phyloP scores from a whole-genome alignment of 2,888 invertebrate genomes.

The Eurois occulta region DNA sequence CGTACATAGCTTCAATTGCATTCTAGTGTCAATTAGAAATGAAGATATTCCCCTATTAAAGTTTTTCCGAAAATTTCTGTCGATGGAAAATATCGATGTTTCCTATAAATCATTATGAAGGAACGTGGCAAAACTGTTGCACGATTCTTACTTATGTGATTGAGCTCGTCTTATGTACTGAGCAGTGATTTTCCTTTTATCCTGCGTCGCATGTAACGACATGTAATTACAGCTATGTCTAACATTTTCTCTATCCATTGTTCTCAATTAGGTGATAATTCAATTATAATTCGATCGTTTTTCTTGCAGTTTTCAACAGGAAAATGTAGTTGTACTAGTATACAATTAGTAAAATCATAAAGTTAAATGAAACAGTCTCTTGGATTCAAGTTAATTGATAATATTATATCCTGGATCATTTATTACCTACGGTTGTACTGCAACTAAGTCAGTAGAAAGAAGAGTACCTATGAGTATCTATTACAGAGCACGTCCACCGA shows the following conservation, averaged over 20 bases:
- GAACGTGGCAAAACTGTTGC: constrained; percentile 44
- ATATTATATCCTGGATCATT: neutral
- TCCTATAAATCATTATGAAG: constrained; percentile 33
- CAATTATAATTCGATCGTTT: constrained; percentile 60
- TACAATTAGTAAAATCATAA: constrained; percentile 15
- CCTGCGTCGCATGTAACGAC: constrained; percentile 54
- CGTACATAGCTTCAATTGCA: neutral
- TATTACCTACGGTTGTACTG: neutral
- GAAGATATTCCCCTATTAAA: neutral
- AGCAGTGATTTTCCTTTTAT: constrained; percentile 63
- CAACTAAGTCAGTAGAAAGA: neutral
- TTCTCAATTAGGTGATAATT: constrained; percentile 69
- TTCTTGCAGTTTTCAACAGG: constrained; percentile 41
- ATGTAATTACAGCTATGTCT: constrained; percentile 58
- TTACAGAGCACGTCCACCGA: neutral
- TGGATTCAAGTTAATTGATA: neutral
- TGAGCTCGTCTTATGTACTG: constrained; percentile 33
- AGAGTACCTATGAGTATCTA: neutral
- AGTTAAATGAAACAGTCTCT: neutral
- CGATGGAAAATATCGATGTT: constrained; percentile 39
- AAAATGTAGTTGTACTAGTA: constrained; percentile 13
- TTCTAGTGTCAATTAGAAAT: neutral
- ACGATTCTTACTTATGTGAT: constrained; percentile 58
- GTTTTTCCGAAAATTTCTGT: constrained; percentile 24
- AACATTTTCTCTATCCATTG: constrained; percentile 64